These are phyloP conservation scores for Stramonita haemastoma DNA, from an alignment of 2,888 invertebrate species.

Conservation along the genomic window DNA sequence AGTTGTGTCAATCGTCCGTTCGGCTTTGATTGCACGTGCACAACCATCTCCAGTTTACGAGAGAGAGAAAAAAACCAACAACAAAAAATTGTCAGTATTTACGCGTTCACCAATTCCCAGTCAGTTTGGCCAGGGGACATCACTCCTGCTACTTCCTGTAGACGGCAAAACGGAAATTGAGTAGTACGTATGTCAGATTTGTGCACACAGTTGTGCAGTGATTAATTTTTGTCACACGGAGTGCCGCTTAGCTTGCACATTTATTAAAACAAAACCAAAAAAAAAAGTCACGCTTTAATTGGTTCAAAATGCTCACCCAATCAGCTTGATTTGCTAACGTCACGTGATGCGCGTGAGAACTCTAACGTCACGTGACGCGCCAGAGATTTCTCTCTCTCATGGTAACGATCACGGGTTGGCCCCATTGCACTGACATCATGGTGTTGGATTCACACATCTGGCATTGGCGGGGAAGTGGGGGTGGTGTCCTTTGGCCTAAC, in stretches of 20 bases:
- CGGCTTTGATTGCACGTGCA: slow-evolving; percentile 19
- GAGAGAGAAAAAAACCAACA: slow-evolving; percentile 8
- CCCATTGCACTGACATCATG: slow-evolving; percentile 1
- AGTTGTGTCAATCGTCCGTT: neutral
- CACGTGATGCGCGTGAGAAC: neutral
- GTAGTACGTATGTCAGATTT: neutral
- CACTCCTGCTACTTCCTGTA: neutral
- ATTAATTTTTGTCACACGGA: neutral
- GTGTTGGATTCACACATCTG: neutral
- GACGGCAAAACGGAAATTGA: neutral
- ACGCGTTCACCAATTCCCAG: neutral
- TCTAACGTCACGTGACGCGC: neutral
- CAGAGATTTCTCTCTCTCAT: slow-evolving; percentile 16
- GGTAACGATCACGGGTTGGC: slow-evolving; percentile 12
- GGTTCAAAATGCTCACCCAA: neutral
- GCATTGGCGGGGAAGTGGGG: neutral
- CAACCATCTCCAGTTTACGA: neutral
- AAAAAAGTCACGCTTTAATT: neutral
- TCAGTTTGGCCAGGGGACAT: slow-evolving; percentile 19
- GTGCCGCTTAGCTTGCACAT: neutral
- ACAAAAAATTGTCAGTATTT: neutral
- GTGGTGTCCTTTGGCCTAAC: neutral
- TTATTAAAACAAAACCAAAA: neutral
- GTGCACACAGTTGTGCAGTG: slow-evolving; percentile 21
- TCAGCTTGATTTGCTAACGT: neutral